phyloP scores from a whole-genome alignment of 2,888 invertebrate species.

The Melanargia galathea region DNA sequence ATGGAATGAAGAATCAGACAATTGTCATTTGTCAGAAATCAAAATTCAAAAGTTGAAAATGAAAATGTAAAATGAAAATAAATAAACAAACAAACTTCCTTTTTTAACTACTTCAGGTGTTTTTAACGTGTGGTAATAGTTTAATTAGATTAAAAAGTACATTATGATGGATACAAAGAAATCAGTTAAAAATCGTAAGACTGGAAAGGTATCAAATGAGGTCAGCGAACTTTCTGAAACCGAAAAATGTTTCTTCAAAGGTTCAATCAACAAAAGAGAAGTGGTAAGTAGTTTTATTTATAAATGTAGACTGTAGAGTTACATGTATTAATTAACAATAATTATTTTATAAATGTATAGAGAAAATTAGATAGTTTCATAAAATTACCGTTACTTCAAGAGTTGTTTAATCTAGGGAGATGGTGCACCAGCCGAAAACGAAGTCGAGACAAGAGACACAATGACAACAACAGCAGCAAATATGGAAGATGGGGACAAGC shows the following conservation, averaged over 20 bases:
- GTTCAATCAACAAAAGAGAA: constrained; percentile 48
- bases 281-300: constrained; percentile 48
- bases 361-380: neutral
- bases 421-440: constrained; percentile 50
- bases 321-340: neutral
- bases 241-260: constrained; percentile 51
- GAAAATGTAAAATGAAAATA: neutral
- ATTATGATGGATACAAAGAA: constrained; percentile 49
- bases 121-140: neutral
- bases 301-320: neutral
- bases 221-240: constrained; percentile 58
- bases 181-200: constrained; percentile 51
- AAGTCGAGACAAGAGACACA: constrained; percentile 40
- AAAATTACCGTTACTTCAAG: neutral
- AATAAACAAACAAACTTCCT: neutral
- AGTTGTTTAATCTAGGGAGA: constrained; percentile 47
- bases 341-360: neutral
- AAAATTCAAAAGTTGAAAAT: neutral
- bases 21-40: no score
- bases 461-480: constrained; percentile 23
- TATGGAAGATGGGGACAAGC: constrained; percentile 37
- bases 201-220: constrained; percentile 58
- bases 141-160: neutral
- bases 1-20: no score
- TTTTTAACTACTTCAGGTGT: no score